Base-by-base conservation (phyloP, 2,797 vertebrate species). In the Kryptolebias ocellatus region DNA sequence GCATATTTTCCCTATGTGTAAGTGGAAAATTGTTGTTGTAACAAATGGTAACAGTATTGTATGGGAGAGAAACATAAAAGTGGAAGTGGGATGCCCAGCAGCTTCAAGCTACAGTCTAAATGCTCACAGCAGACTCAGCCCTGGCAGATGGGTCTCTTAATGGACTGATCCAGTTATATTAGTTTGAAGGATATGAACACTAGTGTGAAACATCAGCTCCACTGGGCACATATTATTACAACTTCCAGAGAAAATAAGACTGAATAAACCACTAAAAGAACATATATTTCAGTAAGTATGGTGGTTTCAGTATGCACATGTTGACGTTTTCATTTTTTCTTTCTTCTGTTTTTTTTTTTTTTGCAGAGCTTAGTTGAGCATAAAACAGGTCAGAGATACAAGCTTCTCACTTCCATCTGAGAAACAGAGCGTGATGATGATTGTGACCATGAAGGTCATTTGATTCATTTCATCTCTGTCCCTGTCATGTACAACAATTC, bases 401-500 rank as follows among this genome's bases (percentile, higher is more conserved):
- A 65, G 47, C 46, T 52, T 58, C 9, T 58, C 66, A 54, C 52
- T 62, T 64, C 31, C 44, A 45, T 72, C 57, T 45, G 27, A 62
- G 24, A 81, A 74, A 67, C 28, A 58, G 61, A 47, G 50, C 57
- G 45, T 44, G 51, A 79, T 64, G 57, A 78, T 53, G 39, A 45
- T 28, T 37, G 10, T 61, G 77, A 61, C 67, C 62, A 70, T 10
- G 2, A 20, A 51, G 51, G 56, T 61, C 49, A 74, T 80, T 70
- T 77, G 72, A 81, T 80, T 74, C 60, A 76, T 73, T 75, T 78
- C 50, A 58, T 55, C 20, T 60, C 53, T 63, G 64, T 8, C 64
- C 60, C 31, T 6, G 58, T 76, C 67, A 76, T n/a, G 4, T 37
- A 67, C 54, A 80, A 54, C 78, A 76, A 75, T 60, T 16, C 24